Evolutionary conservation across 2,797 vertebrate genomes (phyloP).

Genomic region (Rhabdophis nuchalis): DNA sequence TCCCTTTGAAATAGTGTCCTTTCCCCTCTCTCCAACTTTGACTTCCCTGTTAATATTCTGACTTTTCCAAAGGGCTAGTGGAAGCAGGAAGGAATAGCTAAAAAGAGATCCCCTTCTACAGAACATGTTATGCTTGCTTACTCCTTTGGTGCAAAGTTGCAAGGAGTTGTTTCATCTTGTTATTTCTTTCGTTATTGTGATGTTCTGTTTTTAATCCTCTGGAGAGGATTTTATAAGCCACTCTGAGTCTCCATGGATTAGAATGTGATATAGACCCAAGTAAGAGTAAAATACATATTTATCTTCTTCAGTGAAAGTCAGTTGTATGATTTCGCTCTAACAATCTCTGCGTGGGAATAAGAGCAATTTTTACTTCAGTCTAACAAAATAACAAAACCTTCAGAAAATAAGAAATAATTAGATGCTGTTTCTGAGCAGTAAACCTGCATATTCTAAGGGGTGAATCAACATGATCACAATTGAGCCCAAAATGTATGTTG

Average conservation of each 20-base stretch:
- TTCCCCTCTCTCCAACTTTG: neutral
- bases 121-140: neutral
- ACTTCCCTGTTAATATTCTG: neutral
- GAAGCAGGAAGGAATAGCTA: neutral
- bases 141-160: neutral
- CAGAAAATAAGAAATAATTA: neutral
- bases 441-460: neutral
- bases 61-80: neutral
- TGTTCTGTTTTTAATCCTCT: neutral
- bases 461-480: neutral
- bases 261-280: neutral
- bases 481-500: too few species aligned
- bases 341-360: neutral
- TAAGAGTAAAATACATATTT: neutral
- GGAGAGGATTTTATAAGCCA: neutral
- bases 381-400: neutral
- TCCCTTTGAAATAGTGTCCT: neutral
- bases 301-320: neutral
- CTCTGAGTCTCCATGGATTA: neutral
- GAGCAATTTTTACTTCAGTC: neutral
- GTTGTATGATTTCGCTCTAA: neutral
- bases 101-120: neutral
- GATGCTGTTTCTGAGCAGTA: neutral
- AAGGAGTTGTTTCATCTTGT: neutral
- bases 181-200: neutral